Evolutionary conservation across 2,888 invertebrate genomes (phyloP).

Genomic region (Notodonta dromedarius): DNA sequence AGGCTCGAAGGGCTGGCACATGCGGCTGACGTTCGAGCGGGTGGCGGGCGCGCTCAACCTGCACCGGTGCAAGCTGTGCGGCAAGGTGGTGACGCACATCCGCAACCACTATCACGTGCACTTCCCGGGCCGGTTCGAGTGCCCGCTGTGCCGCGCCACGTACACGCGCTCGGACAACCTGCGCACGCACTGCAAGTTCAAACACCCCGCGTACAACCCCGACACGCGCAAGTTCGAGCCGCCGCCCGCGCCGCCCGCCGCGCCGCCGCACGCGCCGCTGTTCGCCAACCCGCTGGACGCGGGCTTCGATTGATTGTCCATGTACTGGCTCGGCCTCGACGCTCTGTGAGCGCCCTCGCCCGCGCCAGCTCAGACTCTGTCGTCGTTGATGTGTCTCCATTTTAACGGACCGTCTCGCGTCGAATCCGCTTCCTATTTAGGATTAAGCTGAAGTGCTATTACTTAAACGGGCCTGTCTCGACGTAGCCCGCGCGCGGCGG

Average conservation of each 20-base stretch:
- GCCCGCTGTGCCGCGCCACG: slow-evolving; percentile 95
- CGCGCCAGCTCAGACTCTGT: slow-evolving; percentile 44
- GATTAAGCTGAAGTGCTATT: slow-evolving; percentile 82
- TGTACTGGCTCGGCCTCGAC: slow-evolving; percentile 75
- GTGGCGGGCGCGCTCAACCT: slow-evolving; percentile 96
- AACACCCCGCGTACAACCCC: slow-evolving; percentile 94
- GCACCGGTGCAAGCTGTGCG: slow-evolving; percentile 97
- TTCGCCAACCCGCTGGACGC: slow-evolving; percentile 85
- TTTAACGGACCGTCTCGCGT: slow-evolving; percentile 66
- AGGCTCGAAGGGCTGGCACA: slow-evolving; percentile 98
- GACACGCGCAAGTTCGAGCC: slow-evolving; percentile 94
- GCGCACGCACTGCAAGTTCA: slow-evolving; percentile 96
- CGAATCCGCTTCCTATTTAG: slow-evolving; percentile 75
- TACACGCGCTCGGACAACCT: slow-evolving; percentile 97
- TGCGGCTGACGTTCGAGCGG: slow-evolving; percentile 97
- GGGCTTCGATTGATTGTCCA: slow-evolving; percentile 80
- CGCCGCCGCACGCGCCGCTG: slow-evolving; percentile 79
- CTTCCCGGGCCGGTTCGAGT: slow-evolving; percentile 96
- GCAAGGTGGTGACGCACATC: slow-evolving; percentile 97
- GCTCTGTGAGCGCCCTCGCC: slow-evolving; percentile 66
- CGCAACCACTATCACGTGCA: slow-evolving; percentile 97
- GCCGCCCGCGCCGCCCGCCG: slow-evolving; percentile 83
- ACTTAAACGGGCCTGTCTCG: slow-evolving; percentile 78
- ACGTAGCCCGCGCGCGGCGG: slow-evolving; percentile 53
- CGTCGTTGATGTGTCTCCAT: slow-evolving; percentile 60